These are phyloP conservation scores for Zaprionus capensis DNA, from an alignment of 1,140 invertebrate genomes.

Conservation along the genomic window DNA sequence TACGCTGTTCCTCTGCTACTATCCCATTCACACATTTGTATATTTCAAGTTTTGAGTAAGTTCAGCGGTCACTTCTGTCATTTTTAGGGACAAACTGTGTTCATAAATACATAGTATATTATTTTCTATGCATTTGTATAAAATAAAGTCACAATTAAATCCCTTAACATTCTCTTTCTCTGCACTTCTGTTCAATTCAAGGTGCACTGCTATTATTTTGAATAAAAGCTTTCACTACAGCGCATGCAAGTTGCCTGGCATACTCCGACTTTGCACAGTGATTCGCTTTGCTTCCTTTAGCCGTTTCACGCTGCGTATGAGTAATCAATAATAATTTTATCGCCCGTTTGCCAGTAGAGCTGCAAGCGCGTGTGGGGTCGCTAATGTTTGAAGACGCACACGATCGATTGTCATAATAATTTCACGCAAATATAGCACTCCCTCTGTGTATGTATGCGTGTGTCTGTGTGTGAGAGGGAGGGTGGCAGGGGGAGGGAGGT, in stretches of 20 bases:
- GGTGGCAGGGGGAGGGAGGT: background rate
- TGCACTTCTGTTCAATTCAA: too few relatives aligned
- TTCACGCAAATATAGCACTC: slow-evolving; percentile 71
- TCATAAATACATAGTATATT: too few relatives aligned
- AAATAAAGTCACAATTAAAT: too few relatives aligned
- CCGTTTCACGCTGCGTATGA: slow-evolving; percentile 69
- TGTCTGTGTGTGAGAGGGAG: background rate
- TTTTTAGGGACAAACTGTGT: too few relatives aligned
- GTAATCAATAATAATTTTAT: slow-evolving; percentile 82
- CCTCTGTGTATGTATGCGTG: background rate
- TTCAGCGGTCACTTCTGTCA: too few relatives aligned
- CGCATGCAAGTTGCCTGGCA: slow-evolving; percentile 1
- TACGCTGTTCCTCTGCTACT: too few relatives aligned
- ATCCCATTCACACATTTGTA: too few relatives aligned
- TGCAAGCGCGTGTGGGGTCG: slow-evolving; percentile 33
- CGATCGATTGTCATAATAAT: slow-evolving; percentile 81
- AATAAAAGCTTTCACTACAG: background rate
- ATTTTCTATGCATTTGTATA: too few relatives aligned
- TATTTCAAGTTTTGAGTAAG: too few relatives aligned
- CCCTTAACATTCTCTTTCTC: too few relatives aligned
- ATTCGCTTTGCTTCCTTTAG: slow-evolving; percentile 51
- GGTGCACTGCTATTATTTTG: too few relatives aligned
- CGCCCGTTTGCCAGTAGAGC: slow-evolving; percentile 30
- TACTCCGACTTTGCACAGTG: background rate
- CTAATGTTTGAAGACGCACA: slow-evolving; percentile 28